Evolutionary conservation across 2,113 vertebrate species (phyloP).

Genomic region (Pleuronectes platessa): DNA sequence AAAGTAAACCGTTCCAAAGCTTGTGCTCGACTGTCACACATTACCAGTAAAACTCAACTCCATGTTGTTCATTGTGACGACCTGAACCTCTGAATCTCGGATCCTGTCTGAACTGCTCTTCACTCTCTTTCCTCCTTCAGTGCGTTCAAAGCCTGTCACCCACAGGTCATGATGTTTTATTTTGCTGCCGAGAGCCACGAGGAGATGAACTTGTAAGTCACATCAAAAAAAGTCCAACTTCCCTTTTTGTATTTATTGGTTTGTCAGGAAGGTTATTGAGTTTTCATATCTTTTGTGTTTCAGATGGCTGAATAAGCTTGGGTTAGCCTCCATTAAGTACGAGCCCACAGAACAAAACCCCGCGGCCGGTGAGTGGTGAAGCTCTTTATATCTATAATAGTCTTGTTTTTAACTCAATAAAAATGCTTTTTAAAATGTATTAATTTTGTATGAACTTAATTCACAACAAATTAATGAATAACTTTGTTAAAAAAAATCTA

Average conservation of each 20-base stretch:
- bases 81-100: no score
- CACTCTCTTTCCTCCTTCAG: constrained; percentile 69
- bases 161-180: constrained; percentile 95
- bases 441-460: no score
- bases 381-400: neutral
- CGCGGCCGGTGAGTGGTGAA: constrained; percentile 63
- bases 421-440: no score
- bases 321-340: constrained; percentile 88
- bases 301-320: constrained; percentile 96
- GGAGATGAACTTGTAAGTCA: constrained; percentile 94
- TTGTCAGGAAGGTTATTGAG: neutral
- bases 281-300: no score
- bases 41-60: no score
- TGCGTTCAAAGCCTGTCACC: constrained; percentile 95
- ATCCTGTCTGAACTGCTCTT: neutral
- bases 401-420: neutral
- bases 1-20: no score
- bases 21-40: no score
- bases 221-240: neutral
- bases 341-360: constrained; percentile 62
- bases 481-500: no score
- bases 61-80: no score
- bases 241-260: neutral
- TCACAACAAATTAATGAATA: no score
- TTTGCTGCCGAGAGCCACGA: constrained; percentile 94